phyloP scores from a whole-genome alignment of 2,113 vertebrate species.

The Hippocampus abdominalis region DNA sequence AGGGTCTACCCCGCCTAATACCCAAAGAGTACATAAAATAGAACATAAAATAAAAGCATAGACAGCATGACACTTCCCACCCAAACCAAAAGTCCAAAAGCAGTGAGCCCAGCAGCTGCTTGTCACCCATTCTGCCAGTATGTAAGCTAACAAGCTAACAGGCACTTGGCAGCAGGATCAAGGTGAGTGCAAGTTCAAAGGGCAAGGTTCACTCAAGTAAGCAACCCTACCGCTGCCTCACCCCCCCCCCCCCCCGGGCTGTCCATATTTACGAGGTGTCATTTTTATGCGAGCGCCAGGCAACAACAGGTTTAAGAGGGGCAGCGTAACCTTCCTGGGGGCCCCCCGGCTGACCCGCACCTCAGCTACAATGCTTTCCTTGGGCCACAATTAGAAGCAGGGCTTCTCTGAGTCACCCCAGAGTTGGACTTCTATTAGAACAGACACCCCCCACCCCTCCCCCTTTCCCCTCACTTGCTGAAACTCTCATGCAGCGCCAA shows the following conservation, averaged over 20 bases:
- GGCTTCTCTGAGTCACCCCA: slow-evolving; percentile 57
- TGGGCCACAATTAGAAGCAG: slow-evolving; percentile 68
- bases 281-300: slow-evolving; percentile 74
- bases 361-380: slow-evolving; percentile 54
- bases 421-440: slow-evolving; percentile 29
- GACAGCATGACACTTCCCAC: background rate
- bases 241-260: slow-evolving; percentile 50
- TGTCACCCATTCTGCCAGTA: slow-evolving; percentile 19
- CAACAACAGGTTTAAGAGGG: slow-evolving; percentile 77
- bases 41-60: too few relatives aligned
- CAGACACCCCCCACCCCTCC: background rate
- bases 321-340: slow-evolving; percentile 66
- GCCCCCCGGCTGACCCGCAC: slow-evolving; percentile 59
- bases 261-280: slow-evolving; percentile 76
- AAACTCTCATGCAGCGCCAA: slow-evolving; percentile 9
- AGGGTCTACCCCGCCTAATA: too few relatives aligned
- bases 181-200: slow-evolving; percentile 63
- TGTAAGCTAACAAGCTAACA: slow-evolving; percentile 38
- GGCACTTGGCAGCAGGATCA: slow-evolving; percentile 29
- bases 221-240: slow-evolving; percentile 58
- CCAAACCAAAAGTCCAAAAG: background rate
- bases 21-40: too few relatives aligned
- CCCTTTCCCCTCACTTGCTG: slow-evolving; percentile 8
- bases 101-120: slow-evolving; percentile 19
- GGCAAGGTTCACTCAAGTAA: slow-evolving; percentile 65